Evolutionary conservation across 2,113 vertebrate genomes (phyloP).

Genomic region (Philantomba maxwellii): DNA sequence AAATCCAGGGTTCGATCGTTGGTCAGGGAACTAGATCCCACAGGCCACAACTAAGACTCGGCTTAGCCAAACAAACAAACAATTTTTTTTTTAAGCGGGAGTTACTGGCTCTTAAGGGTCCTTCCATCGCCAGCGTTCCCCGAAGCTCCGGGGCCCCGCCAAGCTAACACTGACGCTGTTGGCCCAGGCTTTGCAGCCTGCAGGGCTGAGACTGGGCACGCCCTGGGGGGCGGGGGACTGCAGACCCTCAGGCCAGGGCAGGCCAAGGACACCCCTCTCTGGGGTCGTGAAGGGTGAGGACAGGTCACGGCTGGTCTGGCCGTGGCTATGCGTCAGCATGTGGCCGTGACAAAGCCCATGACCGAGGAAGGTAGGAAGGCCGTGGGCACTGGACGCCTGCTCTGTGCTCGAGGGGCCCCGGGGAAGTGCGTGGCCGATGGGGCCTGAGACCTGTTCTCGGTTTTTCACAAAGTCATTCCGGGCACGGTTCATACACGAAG

Average conservation of each 20-base stretch:
- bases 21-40: not conserved
- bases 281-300: not conserved
- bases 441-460: fast-evolving
- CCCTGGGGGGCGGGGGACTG: not conserved
- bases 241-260: not conserved
- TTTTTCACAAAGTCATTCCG: fast-evolving
- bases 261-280: not conserved
- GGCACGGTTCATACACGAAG: fast-evolving
- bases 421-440: fast-evolving
- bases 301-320: not conserved
- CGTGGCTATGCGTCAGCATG: fast-evolving
- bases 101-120: not conserved
- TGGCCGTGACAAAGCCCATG: fast-evolving
- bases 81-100: not conserved
- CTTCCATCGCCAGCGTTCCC: not conserved
- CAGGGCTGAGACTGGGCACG: not conserved
- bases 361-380: not conserved
- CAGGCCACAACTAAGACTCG: not conserved
- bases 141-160: fast-evolving
- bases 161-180: fast-evolving
- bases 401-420: not conserved
- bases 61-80: not conserved
- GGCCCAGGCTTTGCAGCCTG: fast-evolving
- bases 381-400: fast-evolving
- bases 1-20: not conserved